Base-by-base conservation (phyloP, 2,797 vertebrate species). In the Acanthurus lineatus region DNA sequence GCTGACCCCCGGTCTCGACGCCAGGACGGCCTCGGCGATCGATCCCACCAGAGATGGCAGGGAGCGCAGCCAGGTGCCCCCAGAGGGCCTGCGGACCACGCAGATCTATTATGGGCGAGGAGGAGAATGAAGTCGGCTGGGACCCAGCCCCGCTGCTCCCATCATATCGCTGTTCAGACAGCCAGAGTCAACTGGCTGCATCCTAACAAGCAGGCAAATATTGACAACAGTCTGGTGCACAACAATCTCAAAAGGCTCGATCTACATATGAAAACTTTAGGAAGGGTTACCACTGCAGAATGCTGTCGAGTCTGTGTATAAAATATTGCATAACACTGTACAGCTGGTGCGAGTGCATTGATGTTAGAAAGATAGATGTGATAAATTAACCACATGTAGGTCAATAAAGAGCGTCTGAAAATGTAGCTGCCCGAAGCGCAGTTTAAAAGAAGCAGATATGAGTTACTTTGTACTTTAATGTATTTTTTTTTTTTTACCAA, bases 11-110 rank as follows among this genome's bases (percentile, higher is more conserved):
- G 91, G 88, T 94, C 91, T 88, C 85, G 87, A 90, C 73, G 19
- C 86, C 77, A 73, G 54, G 89, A 88, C 73, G 86, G 88, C 90
- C 90, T 88, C 76, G 25, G 67, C 61, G 64, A 92, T 93, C 88
- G 88, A 95, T 94, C 91, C 69, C 75, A 92, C 87, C 85, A 88
- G 87, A 79, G 87, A 88, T 85, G 88, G 81, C 86, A 76, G 86
- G 81, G 90, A 91, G 88, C 81, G 80, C 84, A 92, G 93, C 91
- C 91, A 92, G 92, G 90, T 93, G 89, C 85, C 92, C 91, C 84
- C 54, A 54, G 78, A 84, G 86, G 69, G 62, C 80, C 84, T 28
- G 28, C 76, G 82, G 84, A 83, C 72, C 76, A 86, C 83, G 80
- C 86, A 90, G 88, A 86, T 85, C 77, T 79, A 87, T 86, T 85